These are phyloP conservation scores for Apoda limacodes DNA, from an alignment of 2,888 invertebrate genomes.

Conservation along the genomic window DNA sequence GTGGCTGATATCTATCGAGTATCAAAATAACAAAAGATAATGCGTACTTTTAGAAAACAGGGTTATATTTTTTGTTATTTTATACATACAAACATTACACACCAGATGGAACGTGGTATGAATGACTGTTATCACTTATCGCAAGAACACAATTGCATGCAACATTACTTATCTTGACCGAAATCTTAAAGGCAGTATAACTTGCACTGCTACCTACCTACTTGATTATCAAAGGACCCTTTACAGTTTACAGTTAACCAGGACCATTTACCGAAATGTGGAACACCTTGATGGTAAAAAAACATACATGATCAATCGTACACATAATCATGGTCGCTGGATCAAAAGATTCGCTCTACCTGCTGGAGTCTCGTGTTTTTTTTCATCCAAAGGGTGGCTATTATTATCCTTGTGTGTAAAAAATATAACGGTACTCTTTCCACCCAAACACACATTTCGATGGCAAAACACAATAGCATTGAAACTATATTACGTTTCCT, in stretches of 20 bases:
- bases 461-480: conserved; percentile 55
- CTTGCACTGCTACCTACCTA: no score
- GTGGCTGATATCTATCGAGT: no score
- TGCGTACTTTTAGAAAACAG: no score
- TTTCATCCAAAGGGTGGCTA: conserved; percentile 55
- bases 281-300: conserved; percentile 7
- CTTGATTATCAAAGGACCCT: no score
- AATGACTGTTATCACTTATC: no score
- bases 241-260: conserved; percentile 41
- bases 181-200: no score
- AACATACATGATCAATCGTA: conserved; percentile 44
- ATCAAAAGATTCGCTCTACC: conserved; percentile 60
- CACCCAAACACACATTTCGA: conserved; percentile 59
- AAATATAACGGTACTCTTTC: conserved; percentile 54
- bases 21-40: no score
- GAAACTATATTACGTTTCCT: conserved; percentile 53
- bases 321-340: conserved; percentile 48
- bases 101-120: no score
- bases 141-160: no score
- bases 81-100: no score
- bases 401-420: conserved; percentile 41
- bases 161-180: no score
- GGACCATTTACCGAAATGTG: conserved; percentile 10
- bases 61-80: no score
- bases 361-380: conserved; percentile 46